Conservation (phyloP, 2,888 invertebrate species). For the Cryptus viduatorius region DNA sequence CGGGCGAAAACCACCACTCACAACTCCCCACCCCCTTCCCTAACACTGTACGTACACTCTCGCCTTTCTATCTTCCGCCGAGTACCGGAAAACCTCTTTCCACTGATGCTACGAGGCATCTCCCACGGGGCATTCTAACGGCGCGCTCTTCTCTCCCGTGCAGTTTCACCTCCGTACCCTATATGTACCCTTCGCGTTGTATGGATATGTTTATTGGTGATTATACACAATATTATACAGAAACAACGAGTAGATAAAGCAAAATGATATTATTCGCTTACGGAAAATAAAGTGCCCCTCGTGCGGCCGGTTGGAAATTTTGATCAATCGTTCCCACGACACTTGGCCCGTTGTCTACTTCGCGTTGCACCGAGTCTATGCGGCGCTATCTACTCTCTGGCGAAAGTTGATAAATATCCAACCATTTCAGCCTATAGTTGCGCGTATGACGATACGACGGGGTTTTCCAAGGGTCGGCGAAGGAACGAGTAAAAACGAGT, state of each 20-base stretch:
- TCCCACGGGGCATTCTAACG: constrained; percentile 59
- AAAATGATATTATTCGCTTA: constrained; percentile 46
- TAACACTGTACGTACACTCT: constrained; percentile 53
- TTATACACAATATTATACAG: constrained; percentile 55
- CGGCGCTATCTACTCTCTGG: neutral
- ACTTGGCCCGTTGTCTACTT: neutral
- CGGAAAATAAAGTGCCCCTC: constrained; percentile 41
- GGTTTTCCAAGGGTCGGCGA: neutral
- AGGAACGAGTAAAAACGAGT: constrained; percentile 25
- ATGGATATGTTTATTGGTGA: constrained; percentile 67
- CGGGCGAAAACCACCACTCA: constrained; percentile 19
- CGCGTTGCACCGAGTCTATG: neutral
- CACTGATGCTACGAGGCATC: constrained; percentile 23
- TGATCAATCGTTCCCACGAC: constrained; percentile 56
- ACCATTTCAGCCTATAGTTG: neutral
- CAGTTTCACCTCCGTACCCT: constrained; percentile 13
- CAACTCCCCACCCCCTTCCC: constrained; percentile 8
- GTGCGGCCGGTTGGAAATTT: constrained; percentile 27
- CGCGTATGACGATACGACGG: too few relatives aligned
- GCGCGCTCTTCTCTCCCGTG: constrained; percentile 34
- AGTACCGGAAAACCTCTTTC: constrained; percentile 42
- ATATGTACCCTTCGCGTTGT: constrained; percentile 34
- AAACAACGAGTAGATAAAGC: constrained; percentile 50
- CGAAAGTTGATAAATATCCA: neutral
- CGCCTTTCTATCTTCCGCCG: constrained; percentile 51